Percentiles rank a stretch among this genome's conserved stretches.
phyloP scores from a whole-genome alignment of 1,140 invertebrate genomes.

The Planococcus citri region DNA sequence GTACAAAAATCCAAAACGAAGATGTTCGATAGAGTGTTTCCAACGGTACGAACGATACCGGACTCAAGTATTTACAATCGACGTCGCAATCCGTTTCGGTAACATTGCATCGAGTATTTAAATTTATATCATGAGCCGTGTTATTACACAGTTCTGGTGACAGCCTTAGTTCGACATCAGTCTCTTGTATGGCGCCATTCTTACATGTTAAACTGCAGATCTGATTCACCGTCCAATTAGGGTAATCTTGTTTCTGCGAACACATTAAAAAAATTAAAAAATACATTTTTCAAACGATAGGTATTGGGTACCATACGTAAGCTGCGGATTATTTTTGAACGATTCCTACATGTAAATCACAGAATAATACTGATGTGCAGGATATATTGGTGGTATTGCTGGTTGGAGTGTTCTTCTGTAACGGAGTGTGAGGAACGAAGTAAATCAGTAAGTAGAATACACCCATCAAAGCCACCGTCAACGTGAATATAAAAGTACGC shows the following conservation, averaged over 20 bases:
- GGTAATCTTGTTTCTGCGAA: conserved; percentile 3
- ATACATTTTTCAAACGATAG: no score
- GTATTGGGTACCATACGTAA: no score
- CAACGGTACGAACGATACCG: background rate
- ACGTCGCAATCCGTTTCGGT: conserved; percentile 20
- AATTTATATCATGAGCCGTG: conserved; percentile 5
- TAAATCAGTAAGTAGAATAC: conserved; percentile 48
- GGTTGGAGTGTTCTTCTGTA: conserved; percentile 31
- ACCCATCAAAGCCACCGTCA: conserved; percentile 46
- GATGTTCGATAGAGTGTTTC: conserved; percentile 34
- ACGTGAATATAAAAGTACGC: conserved; percentile 55
- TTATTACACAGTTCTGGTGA: background rate
- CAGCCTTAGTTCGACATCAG: background rate
- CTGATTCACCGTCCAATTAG: conserved; percentile 14
- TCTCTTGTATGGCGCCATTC: background rate
- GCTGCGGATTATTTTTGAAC: conserved; percentile 10
- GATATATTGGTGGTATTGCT: conserved; percentile 29
- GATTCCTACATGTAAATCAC: conserved; percentile 29
- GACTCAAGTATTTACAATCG: conserved; percentile 25
- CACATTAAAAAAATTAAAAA: background rate
- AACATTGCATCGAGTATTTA: background rate
- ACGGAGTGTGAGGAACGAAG: conserved; percentile 40
- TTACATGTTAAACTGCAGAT: background rate
- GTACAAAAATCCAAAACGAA: conserved; percentile 57
- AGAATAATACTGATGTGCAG: conserved; percentile 30